A percentile compares a stretch with the other conserved stretches of the same genome.
Conservation (phyloP, 2,113 vertebrate species). For the Choloepus hoffmanni region DNA sequence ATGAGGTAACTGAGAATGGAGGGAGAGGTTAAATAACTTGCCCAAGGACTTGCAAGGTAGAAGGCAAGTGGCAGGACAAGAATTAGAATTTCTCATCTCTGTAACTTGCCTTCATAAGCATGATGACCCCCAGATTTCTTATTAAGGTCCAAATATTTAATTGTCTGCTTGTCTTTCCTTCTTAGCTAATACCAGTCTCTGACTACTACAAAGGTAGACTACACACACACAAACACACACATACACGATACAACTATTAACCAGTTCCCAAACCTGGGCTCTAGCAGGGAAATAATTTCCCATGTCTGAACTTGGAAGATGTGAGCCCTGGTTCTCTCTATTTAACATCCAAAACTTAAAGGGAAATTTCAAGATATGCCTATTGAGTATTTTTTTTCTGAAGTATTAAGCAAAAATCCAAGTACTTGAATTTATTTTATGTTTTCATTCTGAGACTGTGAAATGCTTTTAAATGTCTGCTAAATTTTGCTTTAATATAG, state of each 20-base stretch:
- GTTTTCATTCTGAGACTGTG: conserved; percentile 56
- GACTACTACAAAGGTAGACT: background rate
- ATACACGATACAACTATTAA: background rate
- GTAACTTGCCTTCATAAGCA: background rate
- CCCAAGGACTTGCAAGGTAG: background rate
- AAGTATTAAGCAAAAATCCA: conserved; percentile 56
- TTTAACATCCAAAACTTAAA: conserved; percentile 47
- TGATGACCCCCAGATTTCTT: background rate
- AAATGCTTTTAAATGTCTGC: conserved; percentile 56
- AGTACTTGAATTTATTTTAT: conserved; percentile 64
- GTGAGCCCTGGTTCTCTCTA: background rate
- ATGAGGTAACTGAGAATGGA: conserved; percentile 8
- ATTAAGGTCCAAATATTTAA: conserved; percentile 41
- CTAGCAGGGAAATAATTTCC: background rate
- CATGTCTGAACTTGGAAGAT: background rate
- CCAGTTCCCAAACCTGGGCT: background rate
- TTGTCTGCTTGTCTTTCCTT: conserved; percentile 25
- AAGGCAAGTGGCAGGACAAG: background rate
- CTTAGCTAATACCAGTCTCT: background rate
- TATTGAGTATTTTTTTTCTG: background rate
- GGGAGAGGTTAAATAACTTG: background rate
- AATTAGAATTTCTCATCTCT: background rate
- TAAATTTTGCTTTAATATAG: conserved; percentile 63
- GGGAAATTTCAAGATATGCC: conserved; percentile 44
- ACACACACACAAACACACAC: background rate